phyloP scores from a whole-genome alignment of 2,113 vertebrate genomes.

The Perca fluviatilis region DNA sequence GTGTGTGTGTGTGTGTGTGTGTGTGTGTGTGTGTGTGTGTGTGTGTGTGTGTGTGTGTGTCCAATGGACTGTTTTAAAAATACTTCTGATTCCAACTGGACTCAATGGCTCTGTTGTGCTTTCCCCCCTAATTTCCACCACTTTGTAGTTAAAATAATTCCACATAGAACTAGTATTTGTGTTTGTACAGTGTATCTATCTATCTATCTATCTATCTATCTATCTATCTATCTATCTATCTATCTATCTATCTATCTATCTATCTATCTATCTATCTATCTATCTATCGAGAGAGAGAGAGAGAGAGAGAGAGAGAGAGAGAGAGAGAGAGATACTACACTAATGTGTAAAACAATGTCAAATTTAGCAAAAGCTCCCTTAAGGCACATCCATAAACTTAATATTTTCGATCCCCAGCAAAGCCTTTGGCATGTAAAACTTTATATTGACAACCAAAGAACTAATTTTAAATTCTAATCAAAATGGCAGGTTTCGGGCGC shows the following conservation, averaged over 20 bases:
- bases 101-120: constrained; percentile 6
- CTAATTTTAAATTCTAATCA: constrained; percentile 19
- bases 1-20: constrained; percentile 6
- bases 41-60: not conserved
- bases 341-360: too few species aligned
- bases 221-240: too few species aligned
- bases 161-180: constrained; percentile 1
- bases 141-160: constrained; percentile 11
- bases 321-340: too few species aligned
- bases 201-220: not conserved
- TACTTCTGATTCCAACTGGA: constrained; percentile 36
- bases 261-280: too few species aligned
- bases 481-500: constrained; percentile 11
- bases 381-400: too few species aligned
- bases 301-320: too few species aligned
- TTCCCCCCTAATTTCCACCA: not conserved
- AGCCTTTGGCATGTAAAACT: constrained; percentile 32
- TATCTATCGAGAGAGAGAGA: too few species aligned
- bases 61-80: too few species aligned
- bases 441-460: constrained; percentile 15
- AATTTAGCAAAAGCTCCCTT: too few species aligned
- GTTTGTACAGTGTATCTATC: constrained; percentile 15
- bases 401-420: too few species aligned
- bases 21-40: constrained; percentile 17
- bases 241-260: too few species aligned